These are phyloP conservation scores for Xanthostigma xanthostigma DNA, from an alignment of 2,888 invertebrate species.

Conservation along the genomic window DNA sequence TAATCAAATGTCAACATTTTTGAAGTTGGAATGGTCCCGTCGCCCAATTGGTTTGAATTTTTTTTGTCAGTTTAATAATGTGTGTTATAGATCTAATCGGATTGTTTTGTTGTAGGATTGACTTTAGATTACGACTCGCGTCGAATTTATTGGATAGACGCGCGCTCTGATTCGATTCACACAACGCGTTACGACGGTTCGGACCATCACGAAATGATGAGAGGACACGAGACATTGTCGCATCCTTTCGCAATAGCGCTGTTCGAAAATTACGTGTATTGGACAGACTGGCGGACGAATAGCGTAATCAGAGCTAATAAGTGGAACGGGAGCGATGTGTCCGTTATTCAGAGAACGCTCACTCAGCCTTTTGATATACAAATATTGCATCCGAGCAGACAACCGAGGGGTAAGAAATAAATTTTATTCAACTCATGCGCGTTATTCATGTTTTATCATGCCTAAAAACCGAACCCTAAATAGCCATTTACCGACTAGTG, in stretches of 20 bases:
- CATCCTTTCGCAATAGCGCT: constrained; percentile 84
- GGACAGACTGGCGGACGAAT: constrained; percentile 88
- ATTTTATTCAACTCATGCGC: no score
- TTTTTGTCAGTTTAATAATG: no score
- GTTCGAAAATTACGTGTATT: constrained; percentile 77
- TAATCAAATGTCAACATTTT: no score
- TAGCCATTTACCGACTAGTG: no score
- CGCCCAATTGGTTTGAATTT: no score
- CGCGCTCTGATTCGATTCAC: constrained; percentile 79
- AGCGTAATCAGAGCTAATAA: constrained; percentile 78
- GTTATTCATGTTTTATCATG: no score
- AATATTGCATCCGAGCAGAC: constrained; percentile 61
- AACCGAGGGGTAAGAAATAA: constrained; percentile 36
- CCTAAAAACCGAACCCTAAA: no score
- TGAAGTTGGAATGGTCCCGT: no score
- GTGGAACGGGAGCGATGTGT: constrained; percentile 67
- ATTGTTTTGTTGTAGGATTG: constrained; percentile 22
- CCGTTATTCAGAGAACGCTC: constrained; percentile 63
- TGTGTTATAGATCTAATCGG: no score
- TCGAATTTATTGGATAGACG: constrained; percentile 75
- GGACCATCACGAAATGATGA: constrained; percentile 53
- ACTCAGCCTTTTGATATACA: constrained; percentile 87
- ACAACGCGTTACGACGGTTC: constrained; percentile 67
- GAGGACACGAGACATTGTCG: constrained; percentile 57
- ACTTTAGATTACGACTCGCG: constrained; percentile 59